Conservation (phyloP, 2,113 vertebrate genomes). For the Odocoileus virginianus region DNA sequence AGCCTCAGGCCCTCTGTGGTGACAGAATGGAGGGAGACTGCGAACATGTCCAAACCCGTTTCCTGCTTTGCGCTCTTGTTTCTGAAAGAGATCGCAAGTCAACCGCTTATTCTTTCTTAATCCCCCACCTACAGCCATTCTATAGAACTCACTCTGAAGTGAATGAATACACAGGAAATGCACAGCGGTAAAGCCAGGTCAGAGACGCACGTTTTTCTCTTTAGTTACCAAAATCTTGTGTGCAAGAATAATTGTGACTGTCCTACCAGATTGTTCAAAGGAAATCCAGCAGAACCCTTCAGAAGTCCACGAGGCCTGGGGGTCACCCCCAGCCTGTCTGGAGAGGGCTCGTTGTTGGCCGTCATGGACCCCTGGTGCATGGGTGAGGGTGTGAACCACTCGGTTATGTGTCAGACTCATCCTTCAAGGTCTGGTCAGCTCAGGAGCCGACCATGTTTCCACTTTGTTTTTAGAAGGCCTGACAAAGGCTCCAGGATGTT, state of each 20-base stretch:
- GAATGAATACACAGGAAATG: not conserved
- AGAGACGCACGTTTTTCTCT: not conserved
- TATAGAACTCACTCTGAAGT: rapidly evolving
- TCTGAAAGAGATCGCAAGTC: not conserved
- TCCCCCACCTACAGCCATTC: not conserved
- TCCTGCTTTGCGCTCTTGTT: not conserved
- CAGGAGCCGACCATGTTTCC: not conserved
- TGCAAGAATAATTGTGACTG: not conserved
- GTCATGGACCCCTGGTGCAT: rapidly evolving
- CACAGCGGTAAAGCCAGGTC: not conserved
- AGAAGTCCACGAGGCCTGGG: not conserved
- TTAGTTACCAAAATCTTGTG: not conserved
- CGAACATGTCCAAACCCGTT: not conserved
- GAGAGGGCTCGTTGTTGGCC: not conserved
- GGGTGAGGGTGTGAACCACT: not conserved
- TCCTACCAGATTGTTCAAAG: too few species aligned
- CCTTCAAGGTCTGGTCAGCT: not conserved
- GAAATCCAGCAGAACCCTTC: not conserved
- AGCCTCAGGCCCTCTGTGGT: not conserved
- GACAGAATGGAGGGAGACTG: not conserved
- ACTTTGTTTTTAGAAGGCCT: slow-evolving; percentile 8
- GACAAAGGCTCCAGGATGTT: not conserved
- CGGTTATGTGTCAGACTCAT: not conserved
- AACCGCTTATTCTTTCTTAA: not conserved
- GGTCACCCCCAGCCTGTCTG: not conserved